Percentiles rank a stretch among this genome's conserved stretches.
phyloP scores from a whole-genome alignment of 2,797 vertebrate genomes.

The Halcyon smyrnensis region DNA sequence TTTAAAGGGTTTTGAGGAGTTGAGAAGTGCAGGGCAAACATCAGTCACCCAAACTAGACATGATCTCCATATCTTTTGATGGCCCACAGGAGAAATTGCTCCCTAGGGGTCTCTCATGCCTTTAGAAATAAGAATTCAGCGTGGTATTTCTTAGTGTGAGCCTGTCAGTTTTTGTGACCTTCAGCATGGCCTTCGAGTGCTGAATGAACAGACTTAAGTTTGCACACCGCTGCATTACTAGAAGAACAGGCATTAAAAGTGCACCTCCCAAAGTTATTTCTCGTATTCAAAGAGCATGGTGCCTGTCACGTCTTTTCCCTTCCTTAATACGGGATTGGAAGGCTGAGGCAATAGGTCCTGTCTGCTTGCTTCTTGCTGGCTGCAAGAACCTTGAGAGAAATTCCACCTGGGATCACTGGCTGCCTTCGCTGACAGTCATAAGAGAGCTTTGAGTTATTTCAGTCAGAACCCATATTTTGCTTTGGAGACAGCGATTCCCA shows the following conservation, averaged over 20 bases:
- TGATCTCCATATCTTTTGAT: not conserved
- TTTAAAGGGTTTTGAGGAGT: not conserved
- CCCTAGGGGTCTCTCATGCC: not conserved
- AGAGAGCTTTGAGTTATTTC: not conserved
- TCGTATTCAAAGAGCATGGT: not conserved
- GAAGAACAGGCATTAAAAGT: not conserved
- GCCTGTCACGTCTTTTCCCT: not conserved
- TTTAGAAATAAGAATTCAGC: not conserved
- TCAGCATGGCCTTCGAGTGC: not conserved
- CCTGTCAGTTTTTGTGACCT: not conserved
- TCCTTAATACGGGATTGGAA: not conserved
- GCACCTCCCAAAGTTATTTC: not conserved
- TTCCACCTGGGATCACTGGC: not conserved
- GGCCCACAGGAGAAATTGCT: not conserved
- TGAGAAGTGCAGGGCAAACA: conserved; percentile 5
- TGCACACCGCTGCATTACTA: not conserved
- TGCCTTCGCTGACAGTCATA: not conserved
- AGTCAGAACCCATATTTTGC: not conserved
- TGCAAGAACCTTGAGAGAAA: not conserved
- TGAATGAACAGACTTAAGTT: not conserved
- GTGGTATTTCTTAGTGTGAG: not conserved
- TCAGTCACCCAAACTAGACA: not conserved
- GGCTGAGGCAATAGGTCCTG: not conserved
- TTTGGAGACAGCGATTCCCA: not conserved
- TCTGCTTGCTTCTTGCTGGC: not conserved